Evolutionary conservation across 2,113 vertebrate species (phyloP), one percentile per base, ranked within the genome.

Genomic region (Psettodes erumei): DNA sequence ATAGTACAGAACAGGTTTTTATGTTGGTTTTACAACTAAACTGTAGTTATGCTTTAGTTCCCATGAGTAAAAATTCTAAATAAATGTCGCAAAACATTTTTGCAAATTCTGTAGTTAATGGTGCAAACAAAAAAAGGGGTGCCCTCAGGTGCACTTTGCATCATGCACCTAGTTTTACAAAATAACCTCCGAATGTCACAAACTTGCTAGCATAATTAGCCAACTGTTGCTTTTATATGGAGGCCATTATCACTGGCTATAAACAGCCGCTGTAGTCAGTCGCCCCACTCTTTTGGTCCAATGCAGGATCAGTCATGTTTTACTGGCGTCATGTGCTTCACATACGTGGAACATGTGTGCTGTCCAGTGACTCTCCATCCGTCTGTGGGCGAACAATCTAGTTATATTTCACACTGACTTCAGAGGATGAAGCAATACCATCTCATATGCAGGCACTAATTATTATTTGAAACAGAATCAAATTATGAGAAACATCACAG

Each of bases 221-320:
- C 87, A 48, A 90, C 72, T 74, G 82, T 87, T 83, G 87, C 67
- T 92, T 94, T 94, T 93, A 94, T 93, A 81, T 81, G 85, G 82
- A 82, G 89, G 83, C 86, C 82, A 90, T 94, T 94, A 93, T 93
- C 92, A 93, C 91, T 87, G 77, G 77, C 89, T 85, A 93, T 94
- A 93, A 94, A 94, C 92, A 92, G 93, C 86, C 89, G 59, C 84
- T 79, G 78, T 45, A 85, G 74, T 76, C 78, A 45, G 83, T 85
- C 68, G 65, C 72, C 87, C 60, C 62, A 76, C 79, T 90, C 75
- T 83, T 82, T 75, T 81, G 74, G 77, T 85, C 77, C 66, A 76
- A 87, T 71, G 62, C 71, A 65, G 81, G 75, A 89, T 84, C 82
- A 82, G 61, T 63, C 72, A 19, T 68, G 73, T 91, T 94, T 93